Evolutionary conservation across 2,113 vertebrate species (phyloP).

Genomic region (Epinephelus moara): DNA sequence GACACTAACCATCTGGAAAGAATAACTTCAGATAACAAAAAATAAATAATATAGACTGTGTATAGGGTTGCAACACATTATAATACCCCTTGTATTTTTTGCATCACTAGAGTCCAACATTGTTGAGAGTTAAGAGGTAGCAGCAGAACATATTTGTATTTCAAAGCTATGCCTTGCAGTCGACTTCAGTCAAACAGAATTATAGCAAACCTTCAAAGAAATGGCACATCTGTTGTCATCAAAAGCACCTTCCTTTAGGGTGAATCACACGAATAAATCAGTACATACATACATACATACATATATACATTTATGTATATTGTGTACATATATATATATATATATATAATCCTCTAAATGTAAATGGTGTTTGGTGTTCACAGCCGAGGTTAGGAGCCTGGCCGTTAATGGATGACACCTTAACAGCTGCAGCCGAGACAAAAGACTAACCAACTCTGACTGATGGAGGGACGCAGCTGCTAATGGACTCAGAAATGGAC

Average conservation of each 20-base stretch:
- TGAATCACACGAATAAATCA: neutral
- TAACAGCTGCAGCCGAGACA: conserved; percentile 45
- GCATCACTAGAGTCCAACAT: neutral
- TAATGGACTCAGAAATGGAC: conserved; percentile 62
- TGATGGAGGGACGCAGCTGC: conserved; percentile 40
- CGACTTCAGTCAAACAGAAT: conserved; percentile 22
- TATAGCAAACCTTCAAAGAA: conserved; percentile 1
- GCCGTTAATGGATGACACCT: conserved; percentile 35
- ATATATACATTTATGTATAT: too few relatives aligned
- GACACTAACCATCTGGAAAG: conserved; percentile 62
- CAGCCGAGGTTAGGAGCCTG: conserved; percentile 10
- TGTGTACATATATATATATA: too few relatives aligned
- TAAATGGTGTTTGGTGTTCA: neutral
- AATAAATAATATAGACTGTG: neutral
- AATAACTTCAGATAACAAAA: conserved; percentile 18
- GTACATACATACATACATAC: neutral
- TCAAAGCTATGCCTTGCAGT: conserved; percentile 34
- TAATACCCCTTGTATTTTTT: neutral
- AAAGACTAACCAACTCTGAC: conserved; percentile 59
- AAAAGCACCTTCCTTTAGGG: neutral
- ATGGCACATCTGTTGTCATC: conserved; percentile 19
- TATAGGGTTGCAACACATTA: neutral
- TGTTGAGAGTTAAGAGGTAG: conserved; percentile 2
- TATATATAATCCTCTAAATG: neutral
- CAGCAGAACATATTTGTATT: conserved; percentile 13